Conservation (phyloP, 2,888 invertebrate species). For the Psylliodes chrysocephalus region DNA sequence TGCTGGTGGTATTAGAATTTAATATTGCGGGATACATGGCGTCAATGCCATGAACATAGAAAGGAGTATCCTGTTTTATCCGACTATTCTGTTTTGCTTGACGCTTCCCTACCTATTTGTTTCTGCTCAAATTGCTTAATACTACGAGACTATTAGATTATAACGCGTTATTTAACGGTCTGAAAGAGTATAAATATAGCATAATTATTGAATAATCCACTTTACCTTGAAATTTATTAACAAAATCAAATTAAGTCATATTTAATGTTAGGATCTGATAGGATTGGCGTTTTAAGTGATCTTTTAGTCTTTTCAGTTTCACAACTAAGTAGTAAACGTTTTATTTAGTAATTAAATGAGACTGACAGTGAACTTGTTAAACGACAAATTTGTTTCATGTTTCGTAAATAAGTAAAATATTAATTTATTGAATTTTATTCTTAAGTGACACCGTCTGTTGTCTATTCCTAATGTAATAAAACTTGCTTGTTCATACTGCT, state of each 20-base stretch:
- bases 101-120: background rate
- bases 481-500: no score
- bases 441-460: no score
- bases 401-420: background rate
- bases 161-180: no score
- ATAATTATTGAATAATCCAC: background rate
- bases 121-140: no score
- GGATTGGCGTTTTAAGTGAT: background rate
- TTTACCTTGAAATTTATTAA: background rate
- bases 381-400: background rate
- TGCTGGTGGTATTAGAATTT: background rate
- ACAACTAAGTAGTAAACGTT: background rate
- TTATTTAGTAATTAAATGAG: conserved; percentile 7
- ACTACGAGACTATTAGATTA: no score
- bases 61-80: background rate
- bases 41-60: background rate
- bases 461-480: no score
- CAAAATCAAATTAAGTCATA: background rate
- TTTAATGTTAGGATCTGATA: background rate
- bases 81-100: background rate
- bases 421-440: background rate
- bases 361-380: conserved; percentile 4
- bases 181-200: no score
- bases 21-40: background rate
- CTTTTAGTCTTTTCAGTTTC: conserved; percentile 6